Evolutionary conservation across 2,113 vertebrate species (phyloP).

Genomic region (Chloropsis cyanopogon): DNA sequence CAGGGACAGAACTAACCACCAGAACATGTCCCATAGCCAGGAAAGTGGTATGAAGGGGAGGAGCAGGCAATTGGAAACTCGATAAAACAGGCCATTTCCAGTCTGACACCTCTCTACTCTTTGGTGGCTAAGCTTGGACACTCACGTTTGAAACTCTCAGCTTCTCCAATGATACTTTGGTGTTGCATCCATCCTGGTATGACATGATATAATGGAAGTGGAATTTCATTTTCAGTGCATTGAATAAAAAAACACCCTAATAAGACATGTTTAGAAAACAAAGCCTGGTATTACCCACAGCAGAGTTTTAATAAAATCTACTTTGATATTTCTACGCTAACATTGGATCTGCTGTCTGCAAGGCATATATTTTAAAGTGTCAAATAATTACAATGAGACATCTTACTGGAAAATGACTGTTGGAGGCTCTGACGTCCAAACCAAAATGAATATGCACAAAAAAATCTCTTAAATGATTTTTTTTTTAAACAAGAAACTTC

Average conservation of each 20-base stretch:
- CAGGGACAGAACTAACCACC: neutral
- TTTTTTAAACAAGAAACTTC: neutral
- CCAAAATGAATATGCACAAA: neutral
- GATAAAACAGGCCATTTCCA: neutral
- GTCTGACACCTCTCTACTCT: neutral
- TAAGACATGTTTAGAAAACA: slow-evolving; percentile 2
- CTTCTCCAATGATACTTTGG: neutral
- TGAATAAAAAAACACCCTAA: neutral
- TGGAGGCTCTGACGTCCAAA: neutral
- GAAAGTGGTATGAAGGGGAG: neutral
- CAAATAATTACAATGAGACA: neutral
- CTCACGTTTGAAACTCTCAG: neutral
- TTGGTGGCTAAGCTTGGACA: neutral
- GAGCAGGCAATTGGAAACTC: neutral
- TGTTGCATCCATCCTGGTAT: neutral
- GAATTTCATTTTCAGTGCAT: neutral
- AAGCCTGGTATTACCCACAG: neutral
- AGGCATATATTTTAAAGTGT: neutral
- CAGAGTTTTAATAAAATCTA: neutral
- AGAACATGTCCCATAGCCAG: neutral
- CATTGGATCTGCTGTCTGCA: neutral
- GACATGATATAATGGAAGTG: neutral
- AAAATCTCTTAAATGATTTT: neutral
- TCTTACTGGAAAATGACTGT: slow-evolving; percentile 19
- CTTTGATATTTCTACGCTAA: neutral